Evolutionary conservation across 1,140 invertebrate genomes (phyloP), one percentile per base, ranked within the genome.

Genomic region (Choristoneura fumiferana): DNA sequence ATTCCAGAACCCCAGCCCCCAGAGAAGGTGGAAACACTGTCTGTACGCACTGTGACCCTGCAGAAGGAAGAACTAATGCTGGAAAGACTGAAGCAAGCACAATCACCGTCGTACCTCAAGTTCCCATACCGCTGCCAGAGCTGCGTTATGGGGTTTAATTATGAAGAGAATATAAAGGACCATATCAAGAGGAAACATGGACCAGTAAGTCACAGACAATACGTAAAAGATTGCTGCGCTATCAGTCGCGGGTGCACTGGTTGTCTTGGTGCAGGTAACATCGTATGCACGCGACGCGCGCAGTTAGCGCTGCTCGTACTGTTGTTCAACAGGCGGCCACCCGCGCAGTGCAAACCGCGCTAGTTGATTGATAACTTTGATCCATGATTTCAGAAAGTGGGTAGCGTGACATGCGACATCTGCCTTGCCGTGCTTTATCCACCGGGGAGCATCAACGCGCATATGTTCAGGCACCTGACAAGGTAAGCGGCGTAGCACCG

Each of bases 81-180:
- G 13, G 84, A 85, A 5, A 71, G 84, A 38, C 61, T 58, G n/a
- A 57, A 53, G 1, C 70, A 78, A n/a, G 37, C 59, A 0, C 57
- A 34, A 1, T 71, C 69, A 4, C 59, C 64, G 4, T 62, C 60
- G 4, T 86, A 76, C 63, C 53, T 80, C 14, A 77, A 68, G 18
- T 59, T 84, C 10, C 81, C 81, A 0, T 81, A 63, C 54, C 81
- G 78, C 61, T 86, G 83, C 58, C 68, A 77, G 1, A 58, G 61
- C 22, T 86, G 83, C 45, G 71, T 86, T 0, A 61, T 72, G 0
- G 76, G 69, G 0, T 86, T 80, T 22, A 73, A 86, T 8, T 71
- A 77, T 49, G 75, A 81, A 14, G 14, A 63, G 0, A 77, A 57
- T 8, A 61, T 78, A 38, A 60, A 71, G 0, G 67, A 71, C 5